Evolutionary conservation across 2,113 vertebrate genomes (phyloP).

Genomic region (Apodemus sylvaticus): DNA sequence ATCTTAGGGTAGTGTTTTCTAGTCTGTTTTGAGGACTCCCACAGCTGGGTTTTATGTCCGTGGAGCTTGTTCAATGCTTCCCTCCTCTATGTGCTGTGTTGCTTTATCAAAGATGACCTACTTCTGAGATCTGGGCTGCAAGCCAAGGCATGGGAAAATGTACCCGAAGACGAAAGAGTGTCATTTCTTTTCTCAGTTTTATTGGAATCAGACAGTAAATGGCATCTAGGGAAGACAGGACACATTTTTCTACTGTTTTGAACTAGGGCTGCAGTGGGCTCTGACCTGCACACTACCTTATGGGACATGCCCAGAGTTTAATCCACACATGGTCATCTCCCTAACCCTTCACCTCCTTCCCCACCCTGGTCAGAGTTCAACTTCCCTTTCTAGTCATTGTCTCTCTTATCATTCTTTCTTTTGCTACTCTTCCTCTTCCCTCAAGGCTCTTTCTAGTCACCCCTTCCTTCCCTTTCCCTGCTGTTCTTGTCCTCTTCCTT

Average conservation of each 20-base stretch:
- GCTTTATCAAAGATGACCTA: constrained; percentile 40
- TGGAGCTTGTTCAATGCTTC: not conserved
- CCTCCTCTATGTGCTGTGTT: not conserved
- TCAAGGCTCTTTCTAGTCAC: not conserved
- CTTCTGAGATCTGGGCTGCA: constrained; percentile 15
- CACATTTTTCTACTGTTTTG: not conserved
- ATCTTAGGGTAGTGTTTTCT: not conserved
- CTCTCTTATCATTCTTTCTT: not conserved
- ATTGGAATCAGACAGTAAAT: not conserved
- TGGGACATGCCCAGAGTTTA: not conserved
- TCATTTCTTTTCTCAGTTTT: not conserved
- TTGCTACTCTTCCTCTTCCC: not conserved
- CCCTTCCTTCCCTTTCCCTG: not conserved
- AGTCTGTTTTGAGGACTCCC: not conserved
- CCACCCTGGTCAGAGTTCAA: not conserved
- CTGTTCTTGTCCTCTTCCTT: not conserved
- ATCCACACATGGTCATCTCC: not conserved
- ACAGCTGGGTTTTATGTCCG: not conserved
- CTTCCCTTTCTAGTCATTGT: not conserved
- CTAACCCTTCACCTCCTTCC: too few species aligned
- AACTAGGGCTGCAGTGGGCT: not conserved
- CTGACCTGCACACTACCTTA: not conserved
- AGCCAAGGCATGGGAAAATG: not conserved
- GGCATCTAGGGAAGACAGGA: not conserved
- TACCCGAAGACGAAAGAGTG: not conserved